Percentiles rank a stretch among this genome's conserved stretches.
Conservation (phyloP, 1,140 invertebrate genomes). For the Cyphomyrmex costatus region DNA sequence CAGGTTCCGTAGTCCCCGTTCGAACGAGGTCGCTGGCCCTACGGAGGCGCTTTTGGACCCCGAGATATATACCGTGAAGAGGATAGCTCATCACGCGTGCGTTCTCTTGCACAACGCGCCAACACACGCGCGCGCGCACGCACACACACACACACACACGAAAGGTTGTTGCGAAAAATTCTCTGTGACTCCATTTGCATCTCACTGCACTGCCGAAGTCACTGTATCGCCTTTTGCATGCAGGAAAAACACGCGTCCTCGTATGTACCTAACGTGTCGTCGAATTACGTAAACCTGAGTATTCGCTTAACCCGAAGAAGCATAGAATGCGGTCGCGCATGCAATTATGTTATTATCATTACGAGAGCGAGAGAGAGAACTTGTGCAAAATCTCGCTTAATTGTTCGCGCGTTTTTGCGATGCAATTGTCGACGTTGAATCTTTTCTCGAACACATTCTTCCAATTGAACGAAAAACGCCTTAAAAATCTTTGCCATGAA, state of each 20-base stretch:
- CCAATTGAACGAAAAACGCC: neutral
- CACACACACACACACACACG: too few relatives aligned
- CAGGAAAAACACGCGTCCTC: conserved; percentile 38
- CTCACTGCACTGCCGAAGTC: conserved; percentile 10
- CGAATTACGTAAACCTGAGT: conserved; percentile 49
- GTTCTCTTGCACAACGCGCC: conserved; percentile 42
- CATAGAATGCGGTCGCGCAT: conserved; percentile 24
- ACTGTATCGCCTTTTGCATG: conserved; percentile 29
- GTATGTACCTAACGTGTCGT: conserved; percentile 34
- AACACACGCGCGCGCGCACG: neutral
- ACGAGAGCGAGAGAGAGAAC: neutral
- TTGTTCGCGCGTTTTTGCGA: conserved; percentile 35
- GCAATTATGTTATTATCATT: conserved; percentile 45
- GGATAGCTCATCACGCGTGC: neutral
- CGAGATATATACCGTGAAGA: neutral
- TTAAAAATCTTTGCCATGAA: neutral
- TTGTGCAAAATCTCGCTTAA: neutral
- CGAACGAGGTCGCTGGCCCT: conserved; percentile 59
- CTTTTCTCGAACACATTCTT: conserved; percentile 10
- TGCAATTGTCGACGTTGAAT: conserved; percentile 12
- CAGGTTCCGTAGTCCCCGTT: conserved; percentile 37
- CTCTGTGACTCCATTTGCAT: conserved; percentile 54
- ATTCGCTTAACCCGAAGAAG: conserved; percentile 33
- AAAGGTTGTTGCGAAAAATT: conserved; percentile 35
- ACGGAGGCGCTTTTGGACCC: conserved; percentile 32